Evolutionary conservation across 2,888 invertebrate species (phyloP).

Genomic region (Drosophila testacea): DNA sequence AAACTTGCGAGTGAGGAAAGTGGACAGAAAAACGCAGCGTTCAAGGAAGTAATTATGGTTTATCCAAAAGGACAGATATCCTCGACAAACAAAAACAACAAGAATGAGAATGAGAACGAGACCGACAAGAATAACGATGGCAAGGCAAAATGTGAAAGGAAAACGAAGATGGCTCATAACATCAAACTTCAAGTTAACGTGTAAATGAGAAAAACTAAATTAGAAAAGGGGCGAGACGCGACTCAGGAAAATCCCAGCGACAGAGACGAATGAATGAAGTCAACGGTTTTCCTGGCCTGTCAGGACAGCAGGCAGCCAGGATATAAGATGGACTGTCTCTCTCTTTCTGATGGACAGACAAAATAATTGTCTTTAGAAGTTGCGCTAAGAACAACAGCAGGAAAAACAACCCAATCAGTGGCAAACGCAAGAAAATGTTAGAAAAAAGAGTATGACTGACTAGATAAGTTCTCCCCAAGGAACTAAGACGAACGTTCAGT

Average conservation of each 20-base stretch:
- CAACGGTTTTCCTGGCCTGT: conserved; percentile 27
- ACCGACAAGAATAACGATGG: conserved; percentile 2
- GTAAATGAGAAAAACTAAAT: conserved; percentile 71
- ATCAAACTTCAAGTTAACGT: conserved; percentile 67
- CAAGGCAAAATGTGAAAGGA: conserved; percentile 23
- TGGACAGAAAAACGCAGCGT: conserved; percentile 66
- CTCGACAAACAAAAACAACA: conserved; percentile 8
- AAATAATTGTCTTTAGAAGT: conserved; percentile 68
- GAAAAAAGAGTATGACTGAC: background rate
- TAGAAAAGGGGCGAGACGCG: conserved; percentile 51
- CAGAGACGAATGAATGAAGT: conserved; percentile 77
- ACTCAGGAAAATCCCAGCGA: conserved; percentile 41
- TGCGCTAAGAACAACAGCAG: conserved; percentile 37
- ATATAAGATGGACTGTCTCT: conserved; percentile 25
- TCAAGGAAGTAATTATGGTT: conserved; percentile 84
- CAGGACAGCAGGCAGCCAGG: conserved; percentile 15
- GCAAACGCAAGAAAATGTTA: background rate
- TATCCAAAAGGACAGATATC: conserved; percentile 72
- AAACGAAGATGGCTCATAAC: conserved; percentile 49
- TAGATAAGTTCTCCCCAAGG: background rate
- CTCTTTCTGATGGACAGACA: conserved; percentile 36
- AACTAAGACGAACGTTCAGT: background rate
- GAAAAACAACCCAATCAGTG: conserved; percentile 26
- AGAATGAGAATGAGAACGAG: background rate
- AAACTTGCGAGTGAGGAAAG: conserved; percentile 29